Evolutionary conservation across 2,888 invertebrate species (phyloP), one percentile per base, ranked within the genome.

Genomic region (Lycophotia porphyrea): DNA sequence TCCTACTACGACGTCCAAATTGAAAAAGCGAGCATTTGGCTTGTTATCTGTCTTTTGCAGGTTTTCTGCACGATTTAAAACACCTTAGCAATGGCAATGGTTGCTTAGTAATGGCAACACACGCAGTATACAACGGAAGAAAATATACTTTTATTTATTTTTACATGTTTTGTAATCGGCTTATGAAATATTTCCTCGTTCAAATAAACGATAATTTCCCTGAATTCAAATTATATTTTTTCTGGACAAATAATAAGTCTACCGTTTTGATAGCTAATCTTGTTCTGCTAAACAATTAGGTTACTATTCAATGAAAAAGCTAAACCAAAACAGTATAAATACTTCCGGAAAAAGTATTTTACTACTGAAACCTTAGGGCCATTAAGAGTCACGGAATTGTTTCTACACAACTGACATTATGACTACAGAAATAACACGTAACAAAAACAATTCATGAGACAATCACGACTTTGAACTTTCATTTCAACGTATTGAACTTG

Each of bases 11-110:
- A 60, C 73, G 73, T 69, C 79, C 64, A 83, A 83, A 83, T 83
- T 83, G 79, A 86, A 83, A 77, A 82, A 47, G 61, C 68, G 65
- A 78, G 71, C 84, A 67, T 83, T 82, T 74, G 39, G 44, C 71
- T 71, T 74, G 78, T 78, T 82, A 86, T 82, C 83, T 69, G 83
- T 71, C 75, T 86, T 79, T 86, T 86, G 76, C 79, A 74, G 82
- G 31, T 64, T 73, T 74, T 74, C 42, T 39, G 36, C 61, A 55
- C 8, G 21, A 60, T 71, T 78, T 82, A 58, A 42, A 75, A 44
- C 31, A 55, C 60, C 63, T 70, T 65, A 69, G n/a, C n/a, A n/a
- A n/a, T n/a, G n/a, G n/a, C n/a, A n/a, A n/a, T n/a, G n/a, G n/a
- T n/a, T n/a, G n/a, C n/a, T n/a, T n/a, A 52, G 36, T 65, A 8